phyloP scores from a whole-genome alignment of 2,797 vertebrate species.

The Macropus fuliginosus region DNA sequence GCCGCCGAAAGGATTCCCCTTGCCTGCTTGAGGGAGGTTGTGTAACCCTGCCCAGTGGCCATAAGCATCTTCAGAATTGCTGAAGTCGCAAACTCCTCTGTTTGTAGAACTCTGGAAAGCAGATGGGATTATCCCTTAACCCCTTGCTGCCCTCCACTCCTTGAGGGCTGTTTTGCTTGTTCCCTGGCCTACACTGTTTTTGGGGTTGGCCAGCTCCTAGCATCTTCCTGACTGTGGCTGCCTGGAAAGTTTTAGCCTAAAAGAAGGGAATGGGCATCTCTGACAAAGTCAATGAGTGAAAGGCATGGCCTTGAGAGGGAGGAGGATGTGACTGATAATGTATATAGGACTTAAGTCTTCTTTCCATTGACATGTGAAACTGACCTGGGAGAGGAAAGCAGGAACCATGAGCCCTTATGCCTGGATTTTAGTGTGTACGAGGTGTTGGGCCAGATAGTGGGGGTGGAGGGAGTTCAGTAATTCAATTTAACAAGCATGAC shows the following conservation, averaged over 20 bases:
- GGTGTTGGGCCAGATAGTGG: background rate
- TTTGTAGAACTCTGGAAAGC: background rate
- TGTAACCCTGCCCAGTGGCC: background rate
- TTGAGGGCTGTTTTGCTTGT: background rate
- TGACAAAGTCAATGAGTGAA: background rate
- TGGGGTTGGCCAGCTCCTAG: background rate
- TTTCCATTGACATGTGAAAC: background rate
- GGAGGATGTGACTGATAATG: background rate
- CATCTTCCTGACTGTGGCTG: background rate
- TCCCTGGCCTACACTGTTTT: background rate
- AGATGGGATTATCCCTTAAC: background rate
- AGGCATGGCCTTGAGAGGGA: background rate
- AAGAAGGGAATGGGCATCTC: background rate
- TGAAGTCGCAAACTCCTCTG: background rate
- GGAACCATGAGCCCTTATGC: background rate
- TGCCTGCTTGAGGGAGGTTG: background rate
- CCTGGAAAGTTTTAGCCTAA: background rate
- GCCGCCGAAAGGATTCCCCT: background rate
- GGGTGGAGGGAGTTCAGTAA: background rate
- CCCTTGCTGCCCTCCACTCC: background rate
- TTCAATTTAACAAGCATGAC: background rate
- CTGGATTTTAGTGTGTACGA: background rate
- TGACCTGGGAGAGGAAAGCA: background rate
- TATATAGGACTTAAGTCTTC: background rate
- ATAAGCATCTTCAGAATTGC: background rate